Evolutionary conservation across 2,797 vertebrate genomes (phyloP), one percentile per base, ranked within the genome.

Genomic region (Coreius guichenoti): DNA sequence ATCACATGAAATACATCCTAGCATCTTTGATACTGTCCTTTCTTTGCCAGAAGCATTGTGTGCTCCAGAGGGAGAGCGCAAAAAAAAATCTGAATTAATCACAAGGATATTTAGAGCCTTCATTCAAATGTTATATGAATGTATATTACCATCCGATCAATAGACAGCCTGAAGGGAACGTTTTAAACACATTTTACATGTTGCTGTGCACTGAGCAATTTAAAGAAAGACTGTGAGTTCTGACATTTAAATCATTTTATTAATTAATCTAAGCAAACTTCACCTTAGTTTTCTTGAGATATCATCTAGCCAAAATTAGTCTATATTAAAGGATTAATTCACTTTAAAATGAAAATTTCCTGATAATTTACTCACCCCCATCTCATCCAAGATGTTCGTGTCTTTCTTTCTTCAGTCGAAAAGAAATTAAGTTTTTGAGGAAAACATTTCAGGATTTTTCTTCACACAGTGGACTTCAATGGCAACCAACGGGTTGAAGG

Each of bases 111-210:
- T 82, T 56, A 47, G 51, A 74, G 47, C 43, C 29, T 51, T 75
- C 23, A 26, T 29, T 83, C 8, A 49, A 65, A 51, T 67, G 5
- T n/a, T 26, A 54, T 17, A 54, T 67, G 76, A 68, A 29, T 29
- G n/a, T 83, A 75, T 76, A 67, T 56, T 54, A 19, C 45, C 82
- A 56, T 54, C 11, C 7, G 5, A 49, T 83, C 70, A 75, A 75
- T 75, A 74, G 29, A 43, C 6, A 51, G 58, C 31, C 31, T 77
- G 29, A 14, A 68, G 23, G 31, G 29, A 75, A n/a, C 3, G 16
- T 72, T 29, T 73, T 13, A 63, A 74, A 81, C 45, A 81, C 21
- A 9, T 9, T 73, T 63, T 33, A 17, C 14, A 65, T 65, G 23
- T 63, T 45, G 56, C 36, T 14, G n/a, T 63, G 17, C 14, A 0